phyloP scores from a whole-genome alignment of 2,888 invertebrate genomes.

The Lepidochitona cinerea region DNA sequence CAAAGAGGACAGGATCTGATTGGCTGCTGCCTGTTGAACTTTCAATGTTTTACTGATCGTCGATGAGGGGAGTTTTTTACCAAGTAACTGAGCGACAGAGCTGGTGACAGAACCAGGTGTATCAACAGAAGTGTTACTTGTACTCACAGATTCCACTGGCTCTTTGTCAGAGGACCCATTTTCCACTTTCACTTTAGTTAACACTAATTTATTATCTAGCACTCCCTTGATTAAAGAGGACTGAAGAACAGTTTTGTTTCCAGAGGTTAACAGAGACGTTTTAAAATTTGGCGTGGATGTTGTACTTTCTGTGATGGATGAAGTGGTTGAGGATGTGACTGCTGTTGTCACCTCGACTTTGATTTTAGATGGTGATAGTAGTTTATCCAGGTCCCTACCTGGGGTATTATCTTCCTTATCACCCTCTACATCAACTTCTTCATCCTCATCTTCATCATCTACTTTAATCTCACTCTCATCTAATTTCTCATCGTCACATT shows the following conservation, averaged over 20 bases:
- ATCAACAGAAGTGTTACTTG: background rate
- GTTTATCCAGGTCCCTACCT: background rate
- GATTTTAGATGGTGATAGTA: background rate
- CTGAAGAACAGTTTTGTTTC: background rate
- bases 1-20: slow-evolving; percentile 57
- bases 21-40: slow-evolving; percentile 52
- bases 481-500: slow-evolving; percentile 1
- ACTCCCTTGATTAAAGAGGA: background rate
- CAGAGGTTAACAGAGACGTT: background rate
- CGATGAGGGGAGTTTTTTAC: background rate
- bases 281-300: background rate
- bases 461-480: background rate
- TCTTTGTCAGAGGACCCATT: background rate
- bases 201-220: background rate
- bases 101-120: background rate
- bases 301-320: background rate
- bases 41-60: slow-evolving; percentile 29
- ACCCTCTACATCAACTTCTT: slow-evolving; percentile 4
- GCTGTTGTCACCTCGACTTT: background rate
- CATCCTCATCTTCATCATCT: slow-evolving; percentile 10
- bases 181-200: background rate
- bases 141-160: background rate
- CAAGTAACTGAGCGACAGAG: background rate
- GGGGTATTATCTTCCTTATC: background rate
- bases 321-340: background rate